phyloP scores from a whole-genome alignment of 2,797 vertebrate genomes.

The Eospalax fontanierii region DNA sequence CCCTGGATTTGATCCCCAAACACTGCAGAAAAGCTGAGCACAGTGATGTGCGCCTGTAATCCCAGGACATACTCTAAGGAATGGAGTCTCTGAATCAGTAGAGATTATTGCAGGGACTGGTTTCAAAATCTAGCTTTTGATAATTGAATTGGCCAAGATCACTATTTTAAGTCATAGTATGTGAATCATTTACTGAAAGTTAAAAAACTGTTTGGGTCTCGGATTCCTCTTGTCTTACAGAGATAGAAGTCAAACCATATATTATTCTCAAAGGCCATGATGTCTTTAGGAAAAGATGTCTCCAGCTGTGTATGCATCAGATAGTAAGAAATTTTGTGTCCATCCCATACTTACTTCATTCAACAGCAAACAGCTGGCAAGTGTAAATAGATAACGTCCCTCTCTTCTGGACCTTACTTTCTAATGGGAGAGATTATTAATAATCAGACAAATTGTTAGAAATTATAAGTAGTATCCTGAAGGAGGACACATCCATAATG shows the following conservation, averaged over 20 bases:
- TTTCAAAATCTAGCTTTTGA: not conserved
- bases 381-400: not conserved
- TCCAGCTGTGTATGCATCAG: not conserved
- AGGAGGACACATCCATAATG: not conserved
- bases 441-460: not conserved
- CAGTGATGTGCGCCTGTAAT: too few species aligned
- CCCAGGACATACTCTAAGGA: not conserved
- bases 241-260: not conserved
- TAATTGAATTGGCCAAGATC: not conserved
- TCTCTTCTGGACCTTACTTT: not conserved
- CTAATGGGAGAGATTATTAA: not conserved
- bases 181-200: not conserved
- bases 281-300: slow-evolving; percentile 31
- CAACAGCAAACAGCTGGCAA: not conserved
- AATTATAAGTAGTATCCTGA: not conserved
- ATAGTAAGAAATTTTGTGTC: not conserved
- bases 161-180: not conserved
- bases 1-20: too few species aligned
- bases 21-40: too few species aligned
- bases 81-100: not conserved
- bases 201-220: slow-evolving; percentile 1
- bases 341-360: not conserved
- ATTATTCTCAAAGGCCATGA: not conserved
- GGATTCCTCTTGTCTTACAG: not conserved
- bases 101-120: not conserved